phyloP scores from a whole-genome alignment of 2,888 invertebrate species.

The Drosophila mimetica region DNA sequence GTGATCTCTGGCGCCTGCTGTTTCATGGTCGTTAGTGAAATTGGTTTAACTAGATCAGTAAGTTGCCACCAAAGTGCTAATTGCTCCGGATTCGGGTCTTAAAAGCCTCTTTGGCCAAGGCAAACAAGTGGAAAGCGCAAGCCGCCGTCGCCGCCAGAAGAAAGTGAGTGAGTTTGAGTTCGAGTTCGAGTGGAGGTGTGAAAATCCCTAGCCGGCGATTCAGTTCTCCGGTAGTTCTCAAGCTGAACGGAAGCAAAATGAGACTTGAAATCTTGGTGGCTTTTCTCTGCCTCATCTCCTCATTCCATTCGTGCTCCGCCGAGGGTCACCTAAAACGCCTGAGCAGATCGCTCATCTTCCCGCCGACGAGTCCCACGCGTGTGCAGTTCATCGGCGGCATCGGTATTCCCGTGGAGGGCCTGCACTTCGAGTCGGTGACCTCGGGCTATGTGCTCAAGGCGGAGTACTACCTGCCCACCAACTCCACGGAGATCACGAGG shows the following conservation, averaged over 20 bases:
- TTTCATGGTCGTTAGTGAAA: constrained; percentile 51
- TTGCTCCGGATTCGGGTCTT: constrained; percentile 54
- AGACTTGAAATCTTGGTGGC: constrained; percentile 1
- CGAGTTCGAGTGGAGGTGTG: constrained; percentile 32
- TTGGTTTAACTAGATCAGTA: constrained; percentile 51
- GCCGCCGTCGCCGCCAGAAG: constrained; percentile 25
- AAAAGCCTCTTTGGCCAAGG: constrained; percentile 13
- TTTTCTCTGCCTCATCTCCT: not conserved
- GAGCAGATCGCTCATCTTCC: constrained; percentile 74
- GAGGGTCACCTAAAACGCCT: constrained; percentile 46
- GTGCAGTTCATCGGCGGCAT: constrained; percentile 83
- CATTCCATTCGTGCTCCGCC: not conserved
- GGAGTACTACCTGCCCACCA: constrained; percentile 81
- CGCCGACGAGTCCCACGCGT: constrained; percentile 82
- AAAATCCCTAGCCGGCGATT: constrained; percentile 30
- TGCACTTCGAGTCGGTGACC: constrained; percentile 80
- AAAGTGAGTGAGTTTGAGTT: constrained; percentile 53
- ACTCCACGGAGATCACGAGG: constrained; percentile 71
- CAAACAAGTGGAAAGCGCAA: constrained; percentile 46
- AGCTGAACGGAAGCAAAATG: constrained; percentile 27
- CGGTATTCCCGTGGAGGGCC: constrained; percentile 81
- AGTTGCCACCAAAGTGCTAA: constrained; percentile 58
- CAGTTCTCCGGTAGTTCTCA: constrained; percentile 51
- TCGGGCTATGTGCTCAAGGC: constrained; percentile 82
- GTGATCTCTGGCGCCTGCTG: constrained; percentile 2